Evolutionary conservation across 2,113 vertebrate species (phyloP), one percentile per base, ranked within the genome.

Genomic region (Hyla sarda): DNA sequence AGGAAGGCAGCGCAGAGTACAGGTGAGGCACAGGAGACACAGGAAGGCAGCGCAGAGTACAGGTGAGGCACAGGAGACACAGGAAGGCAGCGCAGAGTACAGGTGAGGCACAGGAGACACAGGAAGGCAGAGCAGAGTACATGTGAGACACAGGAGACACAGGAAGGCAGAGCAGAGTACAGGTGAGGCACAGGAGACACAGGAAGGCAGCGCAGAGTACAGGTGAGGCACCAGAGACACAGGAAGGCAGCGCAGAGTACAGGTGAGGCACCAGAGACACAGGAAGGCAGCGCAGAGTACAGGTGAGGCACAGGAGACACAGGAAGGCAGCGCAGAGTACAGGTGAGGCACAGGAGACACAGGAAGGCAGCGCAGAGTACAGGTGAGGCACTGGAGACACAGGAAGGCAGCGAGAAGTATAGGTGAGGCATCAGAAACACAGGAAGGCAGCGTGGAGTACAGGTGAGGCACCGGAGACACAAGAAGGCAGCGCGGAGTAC

Each of bases 1-100:
- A 41, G 41, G 48, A 95, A 95, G 89, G 94, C 95, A 83, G 93
- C 95, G 9, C 90, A 95, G 87, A 95, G 92, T 16, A 96, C 95
- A 93, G 95, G 95, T 96, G 79, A 86, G 60, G 6, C 41, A n/a
- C n/a, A n/a, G n/a, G n/a, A n/a, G n/a, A n/a, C 41, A 41, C 8
- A 41, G 41, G 48, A 95, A 95, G 89, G 94, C 95, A 83, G 93
- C 95, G 9, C 90, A 95, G 87, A 95, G 92, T 16, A 96, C 95
- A 93, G 95, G 95, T 96, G 79, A 86, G 60, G 6, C 41, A n/a
- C n/a, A n/a, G n/a, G n/a, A n/a, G n/a, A n/a, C 41, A 41, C 8
- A 41, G 41, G 48, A 95, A 95, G 89, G 94, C 95, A 83, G 93
- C 95, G 9, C 90, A 95, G 87, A 95, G 92, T 16, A 96, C 95